Base-by-base conservation (phyloP, 2,113 vertebrate genomes). In the Alethe diademata region DNA sequence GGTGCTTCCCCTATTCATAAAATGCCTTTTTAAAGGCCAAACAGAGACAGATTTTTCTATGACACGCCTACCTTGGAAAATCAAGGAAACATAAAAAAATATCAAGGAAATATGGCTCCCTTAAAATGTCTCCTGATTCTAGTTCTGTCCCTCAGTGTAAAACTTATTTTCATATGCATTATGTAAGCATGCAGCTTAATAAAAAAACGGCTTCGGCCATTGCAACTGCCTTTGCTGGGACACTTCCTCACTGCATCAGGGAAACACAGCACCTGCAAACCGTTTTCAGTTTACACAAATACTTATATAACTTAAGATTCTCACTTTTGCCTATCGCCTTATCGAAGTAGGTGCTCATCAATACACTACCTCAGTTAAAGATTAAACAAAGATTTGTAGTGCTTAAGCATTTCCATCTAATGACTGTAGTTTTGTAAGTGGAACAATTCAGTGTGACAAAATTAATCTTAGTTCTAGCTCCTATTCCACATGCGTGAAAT, bases 11-110 rank as follows among this genome's bases (percentile, higher is more conserved):
- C 35, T 64, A 51, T 9, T 54, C 38, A 73, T 14, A 50, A 18
- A 74, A 62, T 29, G 51, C 48, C 36, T 71, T 92, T 88, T 56
- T 20, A 91, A 96, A 84, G 29, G 43, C 56, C 62, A 86, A 64
- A 43, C 9, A 64, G 26, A 53, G 26, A 84, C 0, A 57, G 47
- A 31, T 85, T 75, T 75, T 85, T 50, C 60, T 60, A 65, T 20
- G 51, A 51, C 66, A 70, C 12, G 33, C 18, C n/a, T 31, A 78
- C 53, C 48, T 79, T 58, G 66, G 67, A 85, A 76, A 69, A 62
- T 38, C 9, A 72, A 51, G 35, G 12, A 61, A 87, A 60, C 24
- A n/a, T 5, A 6, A n/a, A 31, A 62, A 88, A 56, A 85, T 25
- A 47, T 14, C 33, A 78, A 67, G 24, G 17, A 66, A 89, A 58